Evolutionary conservation across 2,888 invertebrate species (phyloP).

Genomic region (Andrena haemorrhoa): DNA sequence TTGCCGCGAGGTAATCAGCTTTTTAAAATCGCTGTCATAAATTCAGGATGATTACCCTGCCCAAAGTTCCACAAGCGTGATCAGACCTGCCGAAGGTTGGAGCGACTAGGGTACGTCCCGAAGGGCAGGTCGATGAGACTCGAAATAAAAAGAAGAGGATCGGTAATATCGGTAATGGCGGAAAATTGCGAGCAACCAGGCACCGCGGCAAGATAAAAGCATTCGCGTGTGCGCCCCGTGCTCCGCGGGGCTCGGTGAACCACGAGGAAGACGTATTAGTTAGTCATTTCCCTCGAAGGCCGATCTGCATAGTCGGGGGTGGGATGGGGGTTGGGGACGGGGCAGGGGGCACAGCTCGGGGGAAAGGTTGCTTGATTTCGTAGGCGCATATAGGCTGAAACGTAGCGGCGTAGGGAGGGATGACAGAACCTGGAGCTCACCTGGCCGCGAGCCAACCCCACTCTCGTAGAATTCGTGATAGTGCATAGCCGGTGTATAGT

Average conservation of each 20-base stretch:
- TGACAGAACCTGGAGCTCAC: constrained; percentile 80
- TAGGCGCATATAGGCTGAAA: constrained; percentile 65
- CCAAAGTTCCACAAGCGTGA: not conserved
- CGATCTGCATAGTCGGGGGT: constrained; percentile 43
- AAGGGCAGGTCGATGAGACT: constrained; percentile 39
- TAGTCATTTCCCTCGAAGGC: constrained; percentile 61
- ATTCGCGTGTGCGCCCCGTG: constrained; percentile 52
- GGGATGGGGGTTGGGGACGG: not conserved
- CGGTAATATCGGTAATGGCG: constrained; percentile 54
- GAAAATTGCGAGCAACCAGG: constrained; percentile 42
- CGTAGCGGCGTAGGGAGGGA: constrained; percentile 64
- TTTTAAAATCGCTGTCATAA: not conserved
- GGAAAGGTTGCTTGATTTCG: constrained; percentile 58
- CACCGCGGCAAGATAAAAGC: constrained; percentile 49
- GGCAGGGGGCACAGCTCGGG: constrained; percentile 1
- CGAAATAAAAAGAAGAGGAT: constrained; percentile 41
- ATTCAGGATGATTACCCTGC: not conserved
- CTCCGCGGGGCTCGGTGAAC: constrained; percentile 39
- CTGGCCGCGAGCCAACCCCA: constrained; percentile 81
- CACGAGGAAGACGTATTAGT: constrained; percentile 60
- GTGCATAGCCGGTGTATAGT: constrained; percentile 75
- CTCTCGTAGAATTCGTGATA: constrained; percentile 60
- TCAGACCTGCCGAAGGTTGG: not conserved
- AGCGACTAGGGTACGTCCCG: not conserved
- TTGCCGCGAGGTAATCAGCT: not conserved